Percentiles rank a stretch among this genome's conserved stretches.
Evolutionary conservation across 2,113 vertebrate species (phyloP).

Genomic region (Lethenteron camtschaticum): DNA sequence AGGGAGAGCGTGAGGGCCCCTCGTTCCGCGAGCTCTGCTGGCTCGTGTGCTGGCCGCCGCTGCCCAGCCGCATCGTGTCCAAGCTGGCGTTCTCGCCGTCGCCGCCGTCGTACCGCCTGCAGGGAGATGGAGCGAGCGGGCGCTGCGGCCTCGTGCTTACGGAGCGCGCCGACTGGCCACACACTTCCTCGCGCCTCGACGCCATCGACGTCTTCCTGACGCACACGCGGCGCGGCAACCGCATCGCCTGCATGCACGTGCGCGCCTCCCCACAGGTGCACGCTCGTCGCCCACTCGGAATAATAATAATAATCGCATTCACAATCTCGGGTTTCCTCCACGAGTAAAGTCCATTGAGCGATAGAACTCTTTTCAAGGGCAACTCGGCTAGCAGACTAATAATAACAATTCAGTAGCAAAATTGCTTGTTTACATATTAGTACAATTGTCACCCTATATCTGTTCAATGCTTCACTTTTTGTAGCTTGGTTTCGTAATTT

Average conservation of each 20-base stretch:
- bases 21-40: conserved; percentile 6
- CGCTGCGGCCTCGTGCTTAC: background rate
- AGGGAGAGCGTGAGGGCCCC: background rate
- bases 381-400: too few species aligned
- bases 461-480: too few species aligned
- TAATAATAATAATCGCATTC: too few species aligned
- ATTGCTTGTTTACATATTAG: too few species aligned
- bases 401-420: too few species aligned
- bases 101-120: background rate
- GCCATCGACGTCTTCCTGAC: background rate
- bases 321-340: too few species aligned
- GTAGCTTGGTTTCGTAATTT: too few species aligned
- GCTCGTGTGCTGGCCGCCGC: conserved; percentile 3
- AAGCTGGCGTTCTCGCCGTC: conserved; percentile 1
- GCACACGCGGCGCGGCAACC: conserved; percentile 2
- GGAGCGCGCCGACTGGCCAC: background rate
- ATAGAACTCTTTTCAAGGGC: too few species aligned
- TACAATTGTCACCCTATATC: too few species aligned
- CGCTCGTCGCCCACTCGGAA: too few species aligned
- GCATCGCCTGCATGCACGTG: conserved; percentile 2
- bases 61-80: conserved; percentile 4
- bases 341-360: too few species aligned
- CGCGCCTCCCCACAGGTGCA: background rate
- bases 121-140: background rate
- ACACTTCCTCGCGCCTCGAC: background rate